Evolutionary conservation across 1,140 invertebrate species (phyloP), one percentile per base, ranked within the genome.

Genomic region (Eulimnadia texana): DNA sequence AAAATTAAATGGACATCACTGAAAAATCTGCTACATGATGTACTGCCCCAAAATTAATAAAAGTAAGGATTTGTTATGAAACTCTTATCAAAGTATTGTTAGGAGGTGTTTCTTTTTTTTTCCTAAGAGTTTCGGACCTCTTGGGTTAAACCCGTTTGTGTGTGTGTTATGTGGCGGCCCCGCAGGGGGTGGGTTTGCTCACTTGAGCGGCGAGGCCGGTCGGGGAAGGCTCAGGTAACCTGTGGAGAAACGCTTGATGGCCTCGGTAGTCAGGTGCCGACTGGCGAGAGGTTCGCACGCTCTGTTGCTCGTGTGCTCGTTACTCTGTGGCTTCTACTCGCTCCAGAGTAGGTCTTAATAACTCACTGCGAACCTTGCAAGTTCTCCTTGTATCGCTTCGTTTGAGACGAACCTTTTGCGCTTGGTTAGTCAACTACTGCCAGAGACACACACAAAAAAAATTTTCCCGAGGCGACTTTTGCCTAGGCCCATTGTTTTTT

Each of bases 391-490:
- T n/a, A n/a, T 42, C 33, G 33, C 33, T 42, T 42, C 6, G 33
- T 16, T 42, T 42, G 33, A 42, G 6, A 42, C 33, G 33, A 42
- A 42, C 20, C 25, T 27, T 57, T 57, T 33, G 13, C 55, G 55
- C 55, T 42, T 57, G 55, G 55, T 57, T 19, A 57, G 22, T 57
- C 55, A 57, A 57, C n/a, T n/a, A n/a, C n/a, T n/a, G 55, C 33
- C 25, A n/a, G 19, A 56, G 27, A 24, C 25, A 9, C 10, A 57
- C 24, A 6, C 33, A 13, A 20, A 33, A 25, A 22, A 20, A 27
- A 57, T 33, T 27, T 57, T 57, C 20, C 27, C 55, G 28, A 57
- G 33, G 33, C 55, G 16, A 57, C 25, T 19, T 27, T 33, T 10
- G 27, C n/a, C 22, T 53, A 2, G 24, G 19, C 52, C 28, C 33